Percentiles rank a stretch among this genome's conserved stretches.
phyloP scores from a whole-genome alignment of 2,888 invertebrate genomes.

The Diogma glabrata region DNA sequence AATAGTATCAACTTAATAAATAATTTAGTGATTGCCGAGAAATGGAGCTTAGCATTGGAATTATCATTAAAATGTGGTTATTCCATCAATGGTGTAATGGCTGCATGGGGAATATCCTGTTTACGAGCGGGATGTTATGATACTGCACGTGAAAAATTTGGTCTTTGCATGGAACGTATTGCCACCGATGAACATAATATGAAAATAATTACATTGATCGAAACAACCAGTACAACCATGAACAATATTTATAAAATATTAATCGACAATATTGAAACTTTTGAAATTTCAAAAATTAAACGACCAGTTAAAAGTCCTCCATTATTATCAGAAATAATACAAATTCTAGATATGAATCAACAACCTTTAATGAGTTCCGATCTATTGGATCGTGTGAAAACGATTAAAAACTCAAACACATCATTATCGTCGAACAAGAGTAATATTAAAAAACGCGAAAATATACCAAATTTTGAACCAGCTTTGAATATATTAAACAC shows the following conservation, averaged over 20 bases:
- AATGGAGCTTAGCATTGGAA: constrained; percentile 71
- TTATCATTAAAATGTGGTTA: constrained; percentile 81
- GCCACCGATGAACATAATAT: constrained; percentile 26
- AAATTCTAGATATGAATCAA: constrained; percentile 52
- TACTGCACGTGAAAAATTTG: constrained; percentile 38
- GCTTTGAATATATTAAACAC: constrained; percentile 49
- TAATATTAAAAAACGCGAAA: constrained; percentile 39
- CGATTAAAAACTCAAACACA: constrained; percentile 30
- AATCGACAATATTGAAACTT: constrained; percentile 10
- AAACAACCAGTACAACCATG: constrained; percentile 12
- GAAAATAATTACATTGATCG: constrained; percentile 24
- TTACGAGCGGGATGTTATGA: constrained; percentile 67
- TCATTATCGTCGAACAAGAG: constrained; percentile 27
- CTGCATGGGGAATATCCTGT: constrained; percentile 78
- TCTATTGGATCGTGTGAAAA: constrained; percentile 30
- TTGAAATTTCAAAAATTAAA: constrained; percentile 23
- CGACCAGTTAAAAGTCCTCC: constrained; percentile 53
- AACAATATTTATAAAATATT: constrained; percentile 7
- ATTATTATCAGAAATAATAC: constrained; percentile 55
- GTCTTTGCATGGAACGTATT: constrained; percentile 30
- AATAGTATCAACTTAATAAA: constrained; percentile 51
- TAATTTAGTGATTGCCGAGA: constrained; percentile 65
- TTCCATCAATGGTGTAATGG: constrained; percentile 66
- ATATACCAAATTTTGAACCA: constrained; percentile 42
- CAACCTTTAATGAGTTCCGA: constrained; percentile 30